Base-by-base conservation (phyloP, 1,140 invertebrate genomes). In the Drosophila baimaii region DNA sequence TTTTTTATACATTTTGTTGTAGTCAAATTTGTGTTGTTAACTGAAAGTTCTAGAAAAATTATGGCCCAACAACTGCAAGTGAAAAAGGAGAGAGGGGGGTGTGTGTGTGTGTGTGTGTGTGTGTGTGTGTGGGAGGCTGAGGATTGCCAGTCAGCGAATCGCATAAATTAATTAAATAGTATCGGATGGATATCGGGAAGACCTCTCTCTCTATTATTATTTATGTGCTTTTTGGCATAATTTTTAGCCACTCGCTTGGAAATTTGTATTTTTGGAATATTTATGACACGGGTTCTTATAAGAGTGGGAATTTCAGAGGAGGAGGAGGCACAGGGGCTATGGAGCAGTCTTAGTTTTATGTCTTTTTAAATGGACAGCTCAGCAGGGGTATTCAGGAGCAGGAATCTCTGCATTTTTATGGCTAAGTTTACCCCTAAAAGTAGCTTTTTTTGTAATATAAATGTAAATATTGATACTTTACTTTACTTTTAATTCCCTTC, bases 151-250 rank as follows among this genome's bases (percentile, higher is more conserved):
- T 39, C 33, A 29, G 44, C 44, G 55, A 69, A 73, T 79, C 69
- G 59, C 63, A 79, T 82, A 86, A 88, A 85, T 85, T 85, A 82
- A 88, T 79, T 86, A 79, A 69, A 79, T n/a, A 88, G 61, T 59
- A 75, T 54, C 21, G 27, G 46, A 35, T 39, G 54, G 19, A 65
- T 44, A 31, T 41, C 51, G 39, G 39, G 44, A 43, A 55, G 57
- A 68, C 49, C 35, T 13, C 13, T 39, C 17, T 23, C 54, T 39
- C 59, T 4, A 49, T 68, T 86, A 79, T 82, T 88, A 86, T 85
- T 86, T 81, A 81, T 88, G 75, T 59, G 54, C 33, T 77, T 86
- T 71, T 83, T 75, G 75, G 63, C 76, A 70, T 77, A 82, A 75
- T 76, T 54, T 66, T 69, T 69, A 69, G 65, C 65, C 62, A 68